Base-by-base conservation (phyloP, 2,797 vertebrate species). In the Neosalanx taihuensis region DNA sequence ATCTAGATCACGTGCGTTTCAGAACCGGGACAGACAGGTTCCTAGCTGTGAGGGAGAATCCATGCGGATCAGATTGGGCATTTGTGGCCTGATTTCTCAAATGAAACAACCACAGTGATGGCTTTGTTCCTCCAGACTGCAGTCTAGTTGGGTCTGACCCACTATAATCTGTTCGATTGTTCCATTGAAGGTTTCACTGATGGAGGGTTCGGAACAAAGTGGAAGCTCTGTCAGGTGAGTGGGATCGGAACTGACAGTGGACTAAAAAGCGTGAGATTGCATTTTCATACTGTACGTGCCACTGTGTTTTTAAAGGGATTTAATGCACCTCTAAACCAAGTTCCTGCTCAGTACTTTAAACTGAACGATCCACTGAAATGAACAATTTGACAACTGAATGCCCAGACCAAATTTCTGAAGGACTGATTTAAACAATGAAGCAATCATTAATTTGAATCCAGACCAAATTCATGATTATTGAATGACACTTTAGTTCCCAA, bases 1-100 rank as follows among this genome's bases (percentile, higher is more conserved):
- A 64, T 72, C 37, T 75, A 64, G 59, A 70, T 64, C 64, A 80
- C 77, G 12, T 58, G 5, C 18, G 72, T 35, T 67, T 69, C 59
- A 76, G 56, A 69, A 56, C 70, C 53, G 56, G 41, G 62, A 31
- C 70, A 71, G 46, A 76, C 12, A 73, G 72, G 69, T 73, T 78
- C 76, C 76, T 75, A 59, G 75, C 69, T 88, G 81, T 85, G 67
- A 84, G 76, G 81, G 75, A 80, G 83, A 90, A 87, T 75, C 85
- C 89, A 91, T 85, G 91, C 82, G 79, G 81, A 91, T 82, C 79
- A 89, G 86, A 92, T 92, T 77, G 68, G 89, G 86, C 86, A 90
- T 91, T 91, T 86, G 83, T 83, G 78, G 56, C 85, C 78, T 72
- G 49, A 56, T 76, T 69, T 60, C 65, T 70, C 63, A 88, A 88